Evolutionary conservation across 2,888 invertebrate genomes (phyloP).

Genomic region (Disparrhopalites patrizii): DNA sequence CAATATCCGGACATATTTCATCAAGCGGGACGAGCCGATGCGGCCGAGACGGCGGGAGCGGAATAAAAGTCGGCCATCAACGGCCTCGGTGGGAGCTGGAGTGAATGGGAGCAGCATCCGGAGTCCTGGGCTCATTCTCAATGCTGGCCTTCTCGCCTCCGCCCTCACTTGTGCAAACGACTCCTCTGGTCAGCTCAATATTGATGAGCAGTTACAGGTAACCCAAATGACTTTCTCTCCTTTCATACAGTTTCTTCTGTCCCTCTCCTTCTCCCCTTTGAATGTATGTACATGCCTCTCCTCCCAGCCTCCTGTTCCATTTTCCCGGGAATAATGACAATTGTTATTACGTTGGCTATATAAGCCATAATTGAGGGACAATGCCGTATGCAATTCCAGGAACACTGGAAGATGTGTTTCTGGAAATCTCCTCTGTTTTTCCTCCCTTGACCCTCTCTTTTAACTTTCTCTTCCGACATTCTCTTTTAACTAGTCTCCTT

Average conservation of each 20-base stretch:
- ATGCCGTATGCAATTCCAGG: too few relatives aligned
- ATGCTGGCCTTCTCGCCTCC: constrained; percentile 45
- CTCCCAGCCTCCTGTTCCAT: neutral
- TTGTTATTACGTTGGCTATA: too few relatives aligned
- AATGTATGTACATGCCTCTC: neutral
- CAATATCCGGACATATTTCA: constrained; percentile 81
- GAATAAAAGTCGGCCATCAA: constrained; percentile 7
- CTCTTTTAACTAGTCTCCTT: too few relatives aligned
- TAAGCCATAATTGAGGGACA: too few relatives aligned
- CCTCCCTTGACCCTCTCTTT: too few relatives aligned
- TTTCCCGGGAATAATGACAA: too few relatives aligned
- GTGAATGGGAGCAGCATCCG: constrained; percentile 34
- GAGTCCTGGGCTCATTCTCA: constrained; percentile 46
- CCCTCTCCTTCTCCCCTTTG: neutral
- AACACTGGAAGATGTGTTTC: too few relatives aligned
- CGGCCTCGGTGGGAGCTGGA: constrained; percentile 42
- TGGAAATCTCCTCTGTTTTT: too few relatives aligned
- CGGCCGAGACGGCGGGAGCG: constrained; percentile 49
- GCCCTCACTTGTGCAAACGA: constrained; percentile 39
- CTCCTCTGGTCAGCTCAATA: constrained; percentile 5
- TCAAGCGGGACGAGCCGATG: constrained; percentile 74
- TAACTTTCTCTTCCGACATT: too few relatives aligned
- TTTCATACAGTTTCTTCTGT: neutral
- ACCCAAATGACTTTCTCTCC: neutral
- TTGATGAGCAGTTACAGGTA: constrained; percentile 3